phyloP scores from a whole-genome alignment of 2,888 invertebrate genomes.

The Ectemnius continuus region DNA sequence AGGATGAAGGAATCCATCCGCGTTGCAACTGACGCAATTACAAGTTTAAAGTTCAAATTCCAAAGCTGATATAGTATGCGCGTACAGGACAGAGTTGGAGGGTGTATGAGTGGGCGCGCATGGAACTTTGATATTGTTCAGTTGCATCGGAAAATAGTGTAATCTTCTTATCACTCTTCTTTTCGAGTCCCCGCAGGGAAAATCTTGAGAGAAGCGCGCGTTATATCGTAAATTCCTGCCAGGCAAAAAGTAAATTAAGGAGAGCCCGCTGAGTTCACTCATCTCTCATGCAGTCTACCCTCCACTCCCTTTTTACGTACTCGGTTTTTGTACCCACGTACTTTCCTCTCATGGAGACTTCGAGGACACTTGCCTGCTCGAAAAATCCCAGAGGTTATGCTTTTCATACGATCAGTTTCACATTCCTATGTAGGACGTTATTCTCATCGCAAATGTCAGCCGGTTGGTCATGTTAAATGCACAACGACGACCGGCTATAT shows the following conservation, averaged over 20 bases:
- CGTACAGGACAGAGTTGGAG: too few species aligned
- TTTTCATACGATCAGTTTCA: not conserved
- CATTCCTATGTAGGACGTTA: not conserved
- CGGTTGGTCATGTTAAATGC: not conserved
- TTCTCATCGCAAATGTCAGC: not conserved
- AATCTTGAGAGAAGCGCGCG: slow-evolving; percentile 53
- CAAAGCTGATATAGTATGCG: too few species aligned
- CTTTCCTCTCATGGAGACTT: not conserved
- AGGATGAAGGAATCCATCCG: too few species aligned
- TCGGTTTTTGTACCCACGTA: not conserved
- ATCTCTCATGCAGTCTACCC: slow-evolving; percentile 33
- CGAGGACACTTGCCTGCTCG: not conserved
- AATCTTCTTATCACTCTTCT: slow-evolving; percentile 26
- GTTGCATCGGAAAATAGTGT: not conserved
- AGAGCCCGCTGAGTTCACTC: slow-evolving; percentile 37
- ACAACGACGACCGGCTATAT: not conserved
- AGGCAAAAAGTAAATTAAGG: slow-evolving; percentile 44
- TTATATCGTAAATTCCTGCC: slow-evolving; percentile 54
- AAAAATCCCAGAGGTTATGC: not conserved
- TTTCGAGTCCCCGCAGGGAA: slow-evolving; percentile 37
- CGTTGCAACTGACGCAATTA: too few species aligned
- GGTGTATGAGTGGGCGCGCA: too few species aligned
- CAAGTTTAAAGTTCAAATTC: too few species aligned
- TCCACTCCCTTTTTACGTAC: slow-evolving; percentile 1
- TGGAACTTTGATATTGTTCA: not conserved